Base-by-base conservation (phyloP, 1,140 invertebrate genomes). In the Proales similis region DNA sequence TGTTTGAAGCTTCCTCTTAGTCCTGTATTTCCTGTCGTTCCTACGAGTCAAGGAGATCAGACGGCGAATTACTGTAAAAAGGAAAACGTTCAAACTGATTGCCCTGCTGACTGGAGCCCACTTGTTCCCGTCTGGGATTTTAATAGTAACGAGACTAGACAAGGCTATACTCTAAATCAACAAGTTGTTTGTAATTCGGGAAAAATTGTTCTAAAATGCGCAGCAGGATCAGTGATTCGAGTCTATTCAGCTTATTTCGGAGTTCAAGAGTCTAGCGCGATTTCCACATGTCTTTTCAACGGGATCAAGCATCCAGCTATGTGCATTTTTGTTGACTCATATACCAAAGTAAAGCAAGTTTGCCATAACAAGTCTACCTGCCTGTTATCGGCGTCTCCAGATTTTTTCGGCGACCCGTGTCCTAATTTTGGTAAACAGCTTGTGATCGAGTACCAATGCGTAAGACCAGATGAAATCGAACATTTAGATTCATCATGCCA, bases 131-230 rank as follows among this genome's bases (percentile, higher is more conserved):
- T 57, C 6, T 57, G 51, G 27, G 24, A 36, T 39, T n/a, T 26
- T 42, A 26, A n/a, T 22, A 0, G 17, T 57, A 19, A 39, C 19
- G 12, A 39, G 0, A 57, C 33, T 12, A 11, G 45, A 9, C 45
- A 42, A 27, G 27, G 22, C 14, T 57, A 39, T 22, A 36, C 51
- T 9, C 39, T 57, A 17, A 42, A 57, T 19, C 51, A 57, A 38
- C 51, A 57, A 57, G 20, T 57, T 39, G 51, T 57, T 22, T 57
- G 51, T 24, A 36, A 57, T 42, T 36, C 36, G n/a, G 39, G 36
- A 0, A 57, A 11, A 4, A n/a, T 57, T 9, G 24, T 57, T 11
- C 12, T 57, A 12, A 42, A 29, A 6, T 57, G 51, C 45, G 26
- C 51, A 24, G 22, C 33, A 9, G 51, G 45, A 14, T 9, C 30